Evolutionary conservation across 2,888 invertebrate species (phyloP).

Genomic region (Yponomeuta plumbellus): DNA sequence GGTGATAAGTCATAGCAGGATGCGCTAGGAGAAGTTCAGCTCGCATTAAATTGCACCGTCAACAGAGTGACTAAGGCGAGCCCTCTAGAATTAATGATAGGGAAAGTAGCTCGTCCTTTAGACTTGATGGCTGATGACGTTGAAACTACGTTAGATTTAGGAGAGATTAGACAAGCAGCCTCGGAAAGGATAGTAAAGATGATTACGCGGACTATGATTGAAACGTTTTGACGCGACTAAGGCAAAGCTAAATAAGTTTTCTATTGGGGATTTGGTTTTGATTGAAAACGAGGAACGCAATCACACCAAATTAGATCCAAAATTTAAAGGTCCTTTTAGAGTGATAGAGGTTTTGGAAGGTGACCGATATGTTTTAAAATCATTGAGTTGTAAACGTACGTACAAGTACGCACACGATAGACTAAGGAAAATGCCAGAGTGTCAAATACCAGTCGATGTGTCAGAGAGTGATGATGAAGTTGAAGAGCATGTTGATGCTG

Average conservation of each 20-base stretch:
- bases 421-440: too few species aligned
- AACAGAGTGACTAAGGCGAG: slow-evolving; percentile 29
- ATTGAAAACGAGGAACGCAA: slow-evolving; percentile 25
- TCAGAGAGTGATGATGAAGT: too few species aligned
- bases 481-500: too few species aligned
- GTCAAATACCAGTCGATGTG: too few species aligned
- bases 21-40: too few species aligned
- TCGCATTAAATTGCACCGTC: too few species aligned
- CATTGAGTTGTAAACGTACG: too few species aligned
- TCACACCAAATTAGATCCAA: slow-evolving; percentile 27
- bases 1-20: too few species aligned
- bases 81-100: slow-evolving; percentile 32
- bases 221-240: slow-evolving; percentile 22
- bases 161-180: slow-evolving; percentile 19
- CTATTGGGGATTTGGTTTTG: slow-evolving; percentile 26
- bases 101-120: slow-evolving; percentile 26
- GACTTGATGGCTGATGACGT: too few species aligned
- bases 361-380: slow-evolving; percentile 24
- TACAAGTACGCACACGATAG: too few species aligned
- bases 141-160: too few species aligned
- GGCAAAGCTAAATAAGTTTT: slow-evolving; percentile 20
- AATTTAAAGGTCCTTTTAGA: slow-evolving; percentile 26
- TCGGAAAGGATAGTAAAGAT: slow-evolving; percentile 14
- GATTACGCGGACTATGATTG: slow-evolving; percentile 19
- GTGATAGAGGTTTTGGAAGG: slow-evolving; percentile 23